A percentile compares a stretch with the other conserved stretches of the same genome.
These are phyloP conservation scores for Notodromas monacha DNA, from an alignment of 2,888 invertebrate species.

Conservation along the genomic window DNA sequence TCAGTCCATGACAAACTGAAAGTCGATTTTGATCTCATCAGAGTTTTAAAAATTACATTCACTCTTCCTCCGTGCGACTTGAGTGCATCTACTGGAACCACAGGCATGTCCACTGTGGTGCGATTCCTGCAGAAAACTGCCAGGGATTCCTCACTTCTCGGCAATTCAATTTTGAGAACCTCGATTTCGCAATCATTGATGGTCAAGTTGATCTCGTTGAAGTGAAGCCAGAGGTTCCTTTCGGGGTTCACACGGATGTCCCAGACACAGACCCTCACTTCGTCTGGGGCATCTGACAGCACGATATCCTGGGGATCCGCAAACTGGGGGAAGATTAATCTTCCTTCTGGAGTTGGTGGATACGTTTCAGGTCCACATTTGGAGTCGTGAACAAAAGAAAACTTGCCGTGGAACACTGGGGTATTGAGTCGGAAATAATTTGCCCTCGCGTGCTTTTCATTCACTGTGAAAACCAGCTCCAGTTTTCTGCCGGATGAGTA, in stretches of 20 bases:
- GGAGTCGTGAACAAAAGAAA: slow-evolving; percentile 50
- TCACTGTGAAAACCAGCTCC: too few species aligned
- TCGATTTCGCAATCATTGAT: slow-evolving; percentile 57
- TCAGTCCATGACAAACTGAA: background rate
- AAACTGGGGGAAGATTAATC: slow-evolving; percentile 28
- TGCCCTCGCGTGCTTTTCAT: too few species aligned
- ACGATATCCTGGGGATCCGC: slow-evolving; percentile 18
- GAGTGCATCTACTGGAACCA: background rate
- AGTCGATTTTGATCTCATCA: background rate
- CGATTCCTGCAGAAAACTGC: background rate
- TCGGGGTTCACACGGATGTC: slow-evolving; percentile 30
- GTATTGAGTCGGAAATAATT: slow-evolving; percentile 40
- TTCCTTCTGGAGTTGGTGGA: slow-evolving; percentile 8
- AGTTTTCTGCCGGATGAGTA: slow-evolving; percentile 7
- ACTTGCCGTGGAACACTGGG: slow-evolving; percentile 50
- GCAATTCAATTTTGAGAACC: slow-evolving; percentile 6
- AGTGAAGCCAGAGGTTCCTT: slow-evolving; percentile 50
- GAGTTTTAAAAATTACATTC: background rate
- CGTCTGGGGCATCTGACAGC: too few species aligned
- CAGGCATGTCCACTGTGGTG: background rate
- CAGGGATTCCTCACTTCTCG: background rate
- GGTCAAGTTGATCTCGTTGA: slow-evolving; percentile 52
- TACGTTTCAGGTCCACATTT: slow-evolving; percentile 12
- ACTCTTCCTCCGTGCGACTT: background rate
- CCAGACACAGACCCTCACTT: too few species aligned